These are phyloP conservation scores for Crocallis elinguaria DNA, from an alignment of 2,888 invertebrate genomes.

Conservation along the genomic window DNA sequence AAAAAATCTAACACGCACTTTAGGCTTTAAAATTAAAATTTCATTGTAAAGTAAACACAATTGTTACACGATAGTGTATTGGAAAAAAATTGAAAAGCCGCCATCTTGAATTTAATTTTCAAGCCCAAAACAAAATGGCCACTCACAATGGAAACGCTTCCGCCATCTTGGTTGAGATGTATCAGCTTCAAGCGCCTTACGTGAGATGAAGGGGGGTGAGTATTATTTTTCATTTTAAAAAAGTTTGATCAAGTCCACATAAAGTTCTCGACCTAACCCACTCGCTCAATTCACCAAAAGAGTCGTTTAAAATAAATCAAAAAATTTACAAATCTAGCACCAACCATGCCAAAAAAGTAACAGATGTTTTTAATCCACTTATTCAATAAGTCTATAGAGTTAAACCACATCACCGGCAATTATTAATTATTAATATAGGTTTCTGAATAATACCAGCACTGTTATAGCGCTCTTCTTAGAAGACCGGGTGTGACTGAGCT, in stretches of 20 bases:
- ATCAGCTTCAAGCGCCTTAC: slow-evolving; percentile 1
- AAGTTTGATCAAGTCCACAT: neutral
- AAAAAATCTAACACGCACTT: neutral
- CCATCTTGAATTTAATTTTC: neutral
- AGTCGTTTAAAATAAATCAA: no score
- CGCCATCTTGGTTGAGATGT: slow-evolving; percentile 4
- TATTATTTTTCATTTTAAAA: neutral
- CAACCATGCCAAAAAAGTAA: neutral
- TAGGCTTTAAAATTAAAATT: neutral
- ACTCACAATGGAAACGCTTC: slow-evolving; percentile 31
- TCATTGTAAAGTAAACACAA: neutral
- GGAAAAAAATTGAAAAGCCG: neutral
- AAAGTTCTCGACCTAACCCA: neutral
- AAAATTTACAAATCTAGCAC: neutral
- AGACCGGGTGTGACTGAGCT: slow-evolving; percentile 2
- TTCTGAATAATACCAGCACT: neutral
- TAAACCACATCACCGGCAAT: no score
- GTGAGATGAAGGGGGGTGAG: neutral
- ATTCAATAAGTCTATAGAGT: no score
- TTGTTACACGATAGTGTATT: neutral
- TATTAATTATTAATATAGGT: neutral
- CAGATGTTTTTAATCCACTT: no score
- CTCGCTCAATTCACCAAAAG: neutral
- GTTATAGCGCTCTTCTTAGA: neutral
- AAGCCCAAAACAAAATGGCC: neutral